Evolutionary conservation across 30 jellyfish, hydroid and myxozoan genomes (phyloP), one percentile per base, ranked within the genome.

Genomic region (Morbakka virulenta): DNA sequence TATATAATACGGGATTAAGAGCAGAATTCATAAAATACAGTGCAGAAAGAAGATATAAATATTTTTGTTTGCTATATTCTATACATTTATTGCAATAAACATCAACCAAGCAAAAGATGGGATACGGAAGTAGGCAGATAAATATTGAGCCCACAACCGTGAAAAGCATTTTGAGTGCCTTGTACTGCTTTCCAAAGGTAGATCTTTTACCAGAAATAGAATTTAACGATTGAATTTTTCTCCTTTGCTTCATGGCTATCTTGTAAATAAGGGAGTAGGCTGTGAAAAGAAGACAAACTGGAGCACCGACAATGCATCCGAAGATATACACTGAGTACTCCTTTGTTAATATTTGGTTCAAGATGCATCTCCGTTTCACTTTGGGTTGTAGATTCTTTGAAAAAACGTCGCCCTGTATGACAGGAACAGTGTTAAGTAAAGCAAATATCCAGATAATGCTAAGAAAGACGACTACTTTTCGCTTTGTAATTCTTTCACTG

Each of bases 401-500:
- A 9, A 41, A 41, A 41, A 76, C 66, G 12, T 32, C 69, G 41
- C 22, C 26, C 2, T 57, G 57, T 21, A 61, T 52, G 27, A 41
- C 0, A 12, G 41, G 28, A 20, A 63, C 2, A 3, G 51, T 28
- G 2, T 27, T 49, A 28, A 70, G 30, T n/a, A 57, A 32, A 20
- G 87, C 28, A 23, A 62, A 36, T 3, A 35, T 11, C 87, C 87
- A 76, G 31, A 31, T n/a, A 0, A 36, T 50, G 33, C 35, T 65
- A 31, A 76, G 77, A 2, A 20, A 76, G 9, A 74, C 28, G 22
- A 36, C 50, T 6, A 76, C 29, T 35, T 76, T 76, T 14, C 87
- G 77, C 9, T 33, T 33, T 3, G 87, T 57, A 32, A 76, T 65
- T 64, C 62, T 57, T 17, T 28, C 4, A 0, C 26, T 77, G 30